phyloP scores from a whole-genome alignment of 2,113 vertebrate species.

The Microtus montanus region DNA sequence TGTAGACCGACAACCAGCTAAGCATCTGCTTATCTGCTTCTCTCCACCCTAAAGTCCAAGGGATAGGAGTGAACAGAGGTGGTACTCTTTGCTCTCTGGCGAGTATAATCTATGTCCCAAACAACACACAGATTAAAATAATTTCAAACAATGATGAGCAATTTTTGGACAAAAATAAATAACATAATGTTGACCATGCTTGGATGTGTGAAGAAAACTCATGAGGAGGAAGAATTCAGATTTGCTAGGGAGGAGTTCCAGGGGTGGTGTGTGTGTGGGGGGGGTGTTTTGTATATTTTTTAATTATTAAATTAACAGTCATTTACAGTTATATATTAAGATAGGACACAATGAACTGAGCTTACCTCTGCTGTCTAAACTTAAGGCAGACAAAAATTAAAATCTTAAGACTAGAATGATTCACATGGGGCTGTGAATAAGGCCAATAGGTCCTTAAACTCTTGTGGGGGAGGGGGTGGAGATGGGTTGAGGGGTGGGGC shows the following conservation, averaged over 20 bases:
- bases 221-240: not conserved
- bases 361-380: constrained; percentile 25
- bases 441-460: not conserved
- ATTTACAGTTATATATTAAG: constrained; percentile 13
- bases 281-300: not conserved
- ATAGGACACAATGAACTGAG: not conserved
- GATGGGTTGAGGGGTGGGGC: too few relatives aligned
- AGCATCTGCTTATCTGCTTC: not conserved
- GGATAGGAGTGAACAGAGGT: not conserved
- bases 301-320: constrained; percentile 16
- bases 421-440: constrained; percentile 68
- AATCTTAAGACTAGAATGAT: constrained; percentile 57
- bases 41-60: not conserved
- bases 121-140: not conserved
- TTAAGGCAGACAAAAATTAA: constrained; percentile 64
- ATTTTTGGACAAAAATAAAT: constrained; percentile 12
- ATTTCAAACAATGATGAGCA: not conserved
- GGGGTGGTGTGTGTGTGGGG: too few relatives aligned
- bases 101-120: not conserved
- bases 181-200: not conserved
- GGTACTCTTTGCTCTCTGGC: not conserved
- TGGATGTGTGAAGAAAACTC: not conserved
- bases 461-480: too few relatives aligned
- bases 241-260: not conserved
- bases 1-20: not conserved